Evolutionary conservation across 2,888 invertebrate species (phyloP).

Genomic region (Rotaria macrura): DNA sequence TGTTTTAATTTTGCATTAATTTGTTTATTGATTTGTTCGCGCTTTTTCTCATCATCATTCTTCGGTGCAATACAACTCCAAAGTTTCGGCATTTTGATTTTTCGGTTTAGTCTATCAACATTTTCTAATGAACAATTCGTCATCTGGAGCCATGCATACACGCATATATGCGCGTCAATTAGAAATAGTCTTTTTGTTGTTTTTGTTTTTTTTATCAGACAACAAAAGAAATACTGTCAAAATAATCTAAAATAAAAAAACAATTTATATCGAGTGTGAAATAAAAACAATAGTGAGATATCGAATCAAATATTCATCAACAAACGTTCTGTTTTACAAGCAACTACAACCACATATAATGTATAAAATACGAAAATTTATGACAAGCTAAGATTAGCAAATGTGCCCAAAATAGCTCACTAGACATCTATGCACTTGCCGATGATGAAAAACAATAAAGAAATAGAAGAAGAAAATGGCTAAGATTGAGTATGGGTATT

Average conservation of each 20-base stretch:
- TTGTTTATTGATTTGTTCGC: conserved; percentile 31
- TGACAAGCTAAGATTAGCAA: conserved; percentile 12
- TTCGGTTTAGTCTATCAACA: not conserved
- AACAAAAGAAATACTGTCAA: not conserved
- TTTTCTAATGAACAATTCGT: conserved; percentile 12
- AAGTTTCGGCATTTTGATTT: conserved; percentile 6
- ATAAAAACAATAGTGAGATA: not conserved
- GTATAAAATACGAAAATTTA: not conserved
- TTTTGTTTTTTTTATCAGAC: not conserved
- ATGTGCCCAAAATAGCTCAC: conserved; percentile 12
- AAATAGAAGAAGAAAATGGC: not conserved
- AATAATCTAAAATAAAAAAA: not conserved
- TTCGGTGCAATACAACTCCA: conserved; percentile 11
- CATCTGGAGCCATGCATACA: conserved; percentile 1
- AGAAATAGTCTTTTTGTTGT: not conserved
- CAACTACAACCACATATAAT: not conserved
- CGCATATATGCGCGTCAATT: not conserved
- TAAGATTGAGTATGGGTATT: not conserved
- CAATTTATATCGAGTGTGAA: not conserved
- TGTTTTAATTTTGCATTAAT: conserved; percentile 29
- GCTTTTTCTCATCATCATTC: conserved; percentile 29
- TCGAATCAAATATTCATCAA: too few relatives aligned
- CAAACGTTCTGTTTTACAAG: too few relatives aligned
- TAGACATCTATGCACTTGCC: not conserved
- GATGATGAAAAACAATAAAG: not conserved